Evolutionary conservation across 2,797 vertebrate genomes (phyloP).

Genomic region (Menidia menidia): DNA sequence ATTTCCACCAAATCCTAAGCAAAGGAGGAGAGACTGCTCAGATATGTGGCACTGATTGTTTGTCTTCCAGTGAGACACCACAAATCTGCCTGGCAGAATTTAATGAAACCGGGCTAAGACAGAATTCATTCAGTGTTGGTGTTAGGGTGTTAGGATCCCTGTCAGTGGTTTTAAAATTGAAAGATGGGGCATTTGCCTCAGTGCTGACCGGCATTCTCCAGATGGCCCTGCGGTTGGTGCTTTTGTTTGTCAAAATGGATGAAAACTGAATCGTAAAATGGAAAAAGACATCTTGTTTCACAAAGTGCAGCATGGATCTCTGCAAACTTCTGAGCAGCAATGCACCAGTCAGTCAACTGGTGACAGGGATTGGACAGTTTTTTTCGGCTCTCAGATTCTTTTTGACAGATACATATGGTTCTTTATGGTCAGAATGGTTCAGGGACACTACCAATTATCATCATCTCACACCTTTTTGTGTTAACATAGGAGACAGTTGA

Average conservation of each 20-base stretch:
- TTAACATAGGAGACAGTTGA: too few species aligned
- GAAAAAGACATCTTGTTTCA: background rate
- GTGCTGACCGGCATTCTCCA: background rate
- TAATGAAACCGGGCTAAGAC: background rate
- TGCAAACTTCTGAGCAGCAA: conserved; percentile 28
- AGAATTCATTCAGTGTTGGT: background rate
- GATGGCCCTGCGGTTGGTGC: background rate
- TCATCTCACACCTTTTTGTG: background rate
- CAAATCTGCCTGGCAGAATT: background rate
- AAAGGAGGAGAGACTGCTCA: background rate
- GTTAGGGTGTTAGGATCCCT: background rate
- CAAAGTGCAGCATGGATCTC: conserved; percentile 1
- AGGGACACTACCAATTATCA: background rate
- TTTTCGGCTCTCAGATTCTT: background rate
- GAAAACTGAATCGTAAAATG: conserved; percentile 29
- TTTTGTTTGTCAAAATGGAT: background rate
- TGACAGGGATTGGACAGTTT: background rate
- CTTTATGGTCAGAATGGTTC: background rate
- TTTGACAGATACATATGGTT: background rate
- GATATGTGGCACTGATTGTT: background rate
- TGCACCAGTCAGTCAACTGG: background rate
- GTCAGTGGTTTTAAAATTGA: background rate
- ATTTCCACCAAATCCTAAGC: conserved; percentile 2
- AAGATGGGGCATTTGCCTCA: too few species aligned
- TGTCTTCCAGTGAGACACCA: background rate